Base-by-base conservation (phyloP, 2,888 invertebrate genomes). In the Synanthedon myopaeformis region DNA sequence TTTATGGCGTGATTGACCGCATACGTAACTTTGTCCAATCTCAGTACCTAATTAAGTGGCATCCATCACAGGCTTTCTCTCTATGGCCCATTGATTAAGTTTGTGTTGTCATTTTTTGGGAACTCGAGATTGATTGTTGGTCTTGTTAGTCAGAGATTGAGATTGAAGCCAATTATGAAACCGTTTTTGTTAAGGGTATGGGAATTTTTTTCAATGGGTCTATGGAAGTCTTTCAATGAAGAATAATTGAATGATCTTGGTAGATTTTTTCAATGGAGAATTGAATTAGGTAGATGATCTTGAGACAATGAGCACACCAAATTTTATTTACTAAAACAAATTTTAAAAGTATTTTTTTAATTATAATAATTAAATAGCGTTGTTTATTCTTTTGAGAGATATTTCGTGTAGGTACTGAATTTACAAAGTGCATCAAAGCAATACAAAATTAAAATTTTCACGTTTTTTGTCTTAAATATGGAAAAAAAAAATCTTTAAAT, bases 71-170 rank as follows among this genome's bases (percentile, higher is more conserved):
- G 53, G 17, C 45, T 45, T 58, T 63, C 61, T 65, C 62, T 65
- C 70, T 74, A 79, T 79, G 67, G 72, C 61, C 69, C 67, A 72
- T 76, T 79, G 75, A 79, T 79, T 79, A 76, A 72, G 74, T 78
- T 66, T 62, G 65, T 65, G 65, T 67, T 67, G 69, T 69, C 66
- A 73, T 74, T 74, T 78, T 78, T 78, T 74, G 66, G 61, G 54
- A 55, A 50, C 56, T 51, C 58, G 65, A 64, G 76, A 74, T 74
- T 67, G 72, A 77, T 77, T 66, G 68, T 62, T 55, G 49, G 19
- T 49, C 57, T 59, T 61, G 57, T 60, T 65, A 61, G 57, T 28
- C 49, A 13, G 45, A 45, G 45, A 45, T 45, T 45, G 49, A 17
- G 49, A 17, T 49, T 49, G 49, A 49, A 49, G 17, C 23, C 49